Percentiles rank a stretch among this genome's conserved stretches.
phyloP scores from a whole-genome alignment of 2,113 vertebrate species.

The Prietella phreatophila region DNA sequence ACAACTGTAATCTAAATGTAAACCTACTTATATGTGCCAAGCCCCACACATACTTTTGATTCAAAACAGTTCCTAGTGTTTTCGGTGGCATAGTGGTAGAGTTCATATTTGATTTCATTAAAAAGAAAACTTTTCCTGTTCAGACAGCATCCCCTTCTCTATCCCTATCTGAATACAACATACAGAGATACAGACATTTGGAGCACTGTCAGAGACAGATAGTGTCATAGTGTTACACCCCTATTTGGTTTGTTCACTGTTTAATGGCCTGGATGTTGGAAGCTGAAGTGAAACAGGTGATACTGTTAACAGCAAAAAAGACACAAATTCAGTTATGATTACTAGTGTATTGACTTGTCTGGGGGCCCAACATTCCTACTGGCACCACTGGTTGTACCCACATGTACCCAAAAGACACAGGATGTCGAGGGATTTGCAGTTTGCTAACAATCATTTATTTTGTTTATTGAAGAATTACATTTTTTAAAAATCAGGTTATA shows the following conservation, averaged over 20 bases:
- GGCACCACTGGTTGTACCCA: not conserved
- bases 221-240: not conserved
- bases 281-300: no score
- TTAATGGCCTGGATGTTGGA: not conserved
- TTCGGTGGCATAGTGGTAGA: no score
- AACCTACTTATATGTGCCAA: not conserved
- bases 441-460: not conserved
- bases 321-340: not conserved
- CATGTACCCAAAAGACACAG: no score
- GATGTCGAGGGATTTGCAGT: not conserved
- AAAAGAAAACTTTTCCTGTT: not conserved
- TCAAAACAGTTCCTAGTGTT: not conserved
- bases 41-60: not conserved
- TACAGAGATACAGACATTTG: not conserved
- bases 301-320: not conserved
- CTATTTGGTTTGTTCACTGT: not conserved
- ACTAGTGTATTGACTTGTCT: not conserved
- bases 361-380: not conserved
- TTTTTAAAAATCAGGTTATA: not conserved
- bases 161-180: not conserved
- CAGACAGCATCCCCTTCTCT: not conserved
- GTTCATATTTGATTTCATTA: not conserved
- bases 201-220: not conserved
- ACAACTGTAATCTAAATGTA: not conserved
- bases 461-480: not conserved